Conservation (phyloP, 2,797 vertebrate species). For the Petrocephalus schoutedeni region DNA sequence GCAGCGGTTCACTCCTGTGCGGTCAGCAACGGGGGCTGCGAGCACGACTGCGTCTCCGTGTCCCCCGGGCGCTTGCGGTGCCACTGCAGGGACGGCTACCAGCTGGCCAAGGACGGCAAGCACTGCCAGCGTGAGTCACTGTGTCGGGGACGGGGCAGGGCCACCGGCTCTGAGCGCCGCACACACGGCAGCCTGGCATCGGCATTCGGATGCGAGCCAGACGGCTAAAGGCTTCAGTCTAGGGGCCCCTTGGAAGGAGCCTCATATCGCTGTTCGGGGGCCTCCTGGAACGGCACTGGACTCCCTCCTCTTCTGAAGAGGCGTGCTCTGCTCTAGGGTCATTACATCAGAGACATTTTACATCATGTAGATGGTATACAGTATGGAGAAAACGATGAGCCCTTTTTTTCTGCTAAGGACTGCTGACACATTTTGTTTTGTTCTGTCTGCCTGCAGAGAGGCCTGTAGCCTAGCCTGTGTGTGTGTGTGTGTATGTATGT, state of each 20-base stretch:
- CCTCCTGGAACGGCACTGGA: neutral
- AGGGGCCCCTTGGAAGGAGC: neutral
- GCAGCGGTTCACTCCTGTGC: conserved; percentile 73
- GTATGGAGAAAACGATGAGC: too few relatives aligned
- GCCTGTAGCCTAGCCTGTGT: too few relatives aligned
- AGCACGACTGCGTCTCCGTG: conserved; percentile 81
- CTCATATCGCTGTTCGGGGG: neutral
- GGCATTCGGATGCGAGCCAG: neutral
- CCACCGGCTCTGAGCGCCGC: neutral
- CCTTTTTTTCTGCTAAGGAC: too few relatives aligned
- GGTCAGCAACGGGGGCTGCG: conserved; percentile 81
- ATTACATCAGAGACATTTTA: too few relatives aligned
- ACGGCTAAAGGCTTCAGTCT: neutral
- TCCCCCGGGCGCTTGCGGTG: conserved; percentile 70
- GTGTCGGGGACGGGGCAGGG: neutral
- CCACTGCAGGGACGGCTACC: conserved; percentile 69
- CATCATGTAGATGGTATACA: too few relatives aligned
- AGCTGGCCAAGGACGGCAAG: conserved; percentile 70
- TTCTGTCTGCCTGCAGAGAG: too few relatives aligned
- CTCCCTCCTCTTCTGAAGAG: neutral
- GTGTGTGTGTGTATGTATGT: too few relatives aligned
- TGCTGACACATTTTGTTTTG: too few relatives aligned
- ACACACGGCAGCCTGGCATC: neutral
- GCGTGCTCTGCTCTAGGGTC: neutral
- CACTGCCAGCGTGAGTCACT: conserved; percentile 75